Percentiles rank a stretch among this genome's conserved stretches.
These are phyloP conservation scores for Drosophila busckii DNA, from an alignment of 1,140 invertebrate species.

Conservation along the genomic window DNA sequence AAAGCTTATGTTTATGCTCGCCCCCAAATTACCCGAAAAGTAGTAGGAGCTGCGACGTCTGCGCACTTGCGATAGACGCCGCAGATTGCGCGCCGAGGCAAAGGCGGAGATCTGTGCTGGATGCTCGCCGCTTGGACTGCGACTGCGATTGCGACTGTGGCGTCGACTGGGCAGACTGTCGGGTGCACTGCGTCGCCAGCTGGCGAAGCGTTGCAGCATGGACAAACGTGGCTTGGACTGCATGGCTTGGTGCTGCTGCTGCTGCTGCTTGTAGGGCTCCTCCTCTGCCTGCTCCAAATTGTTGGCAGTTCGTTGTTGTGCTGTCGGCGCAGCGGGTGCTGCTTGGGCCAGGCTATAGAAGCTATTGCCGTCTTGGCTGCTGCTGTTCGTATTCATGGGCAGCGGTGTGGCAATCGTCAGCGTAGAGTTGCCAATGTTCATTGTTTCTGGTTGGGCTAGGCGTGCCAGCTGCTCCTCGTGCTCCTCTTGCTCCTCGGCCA, in stretches of 20 bases:
- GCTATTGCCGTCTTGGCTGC: constrained; percentile 18
- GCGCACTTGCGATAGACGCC: constrained; percentile 66
- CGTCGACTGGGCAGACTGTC: constrained; percentile 19
- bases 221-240: constrained; percentile 9
- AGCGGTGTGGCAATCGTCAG: constrained; percentile 54
- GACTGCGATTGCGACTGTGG: constrained; percentile 1
- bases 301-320: background rate
- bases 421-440: constrained; percentile 60
- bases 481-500: constrained; percentile 17
- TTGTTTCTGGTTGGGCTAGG: constrained; percentile 55
- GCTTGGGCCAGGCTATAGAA: constrained; percentile 51
- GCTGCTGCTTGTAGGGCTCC: constrained; percentile 31
- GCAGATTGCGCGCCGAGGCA: constrained; percentile 40
- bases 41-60: constrained; percentile 72
- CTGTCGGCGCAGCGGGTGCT: background rate
- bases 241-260: no score
- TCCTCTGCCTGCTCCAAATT: constrained; percentile 28
- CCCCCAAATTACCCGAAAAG: constrained; percentile 66
- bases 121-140: constrained; percentile 3
- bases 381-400: background rate
- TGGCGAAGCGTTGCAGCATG: constrained; percentile 32
- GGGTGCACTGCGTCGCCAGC: constrained; percentile 31
- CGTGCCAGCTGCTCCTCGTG: constrained; percentile 20
- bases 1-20: background rate
- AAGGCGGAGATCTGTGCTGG: constrained; percentile 34